Evolutionary conservation across 1,140 invertebrate genomes (phyloP).

Genomic region (Lysiphlebus fabarum): DNA sequence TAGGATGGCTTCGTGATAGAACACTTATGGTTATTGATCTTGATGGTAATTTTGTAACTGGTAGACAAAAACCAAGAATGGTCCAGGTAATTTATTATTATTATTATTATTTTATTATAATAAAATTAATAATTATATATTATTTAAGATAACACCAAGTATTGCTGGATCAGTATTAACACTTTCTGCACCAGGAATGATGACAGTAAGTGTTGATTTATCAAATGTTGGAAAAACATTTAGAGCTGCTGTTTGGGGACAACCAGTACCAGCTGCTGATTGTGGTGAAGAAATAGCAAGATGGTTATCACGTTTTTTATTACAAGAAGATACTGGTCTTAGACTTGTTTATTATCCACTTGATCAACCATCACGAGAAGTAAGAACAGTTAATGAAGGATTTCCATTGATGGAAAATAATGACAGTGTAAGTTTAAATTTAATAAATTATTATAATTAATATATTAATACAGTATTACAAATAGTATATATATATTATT

Average conservation of each 20-base stretch:
- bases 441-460: too few species aligned
- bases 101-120: too few species aligned
- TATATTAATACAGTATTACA: not conserved
- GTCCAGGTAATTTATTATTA: constrained; percentile 46
- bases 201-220: constrained; percentile 54
- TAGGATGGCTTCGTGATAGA: constrained; percentile 55
- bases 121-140: constrained; percentile 2
- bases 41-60: constrained; percentile 55
- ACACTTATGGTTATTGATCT: constrained; percentile 56
- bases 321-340: constrained; percentile 57
- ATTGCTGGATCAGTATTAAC: constrained; percentile 20
- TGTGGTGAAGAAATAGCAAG: constrained; percentile 62
- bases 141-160: constrained; percentile 9
- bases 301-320: constrained; percentile 62
- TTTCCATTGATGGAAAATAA: constrained; percentile 33
- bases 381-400: constrained; percentile 34
- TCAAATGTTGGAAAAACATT: constrained; percentile 52
- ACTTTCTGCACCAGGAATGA: constrained; percentile 41
- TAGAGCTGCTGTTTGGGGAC: constrained; percentile 53
- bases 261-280: constrained; percentile 56
- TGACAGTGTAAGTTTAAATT: constrained; percentile 38
- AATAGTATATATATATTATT: constrained; percentile 38
- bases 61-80: constrained; percentile 55
- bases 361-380: constrained; percentile 42
- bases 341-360: constrained; percentile 60